phyloP scores from a whole-genome alignment of 2,888 invertebrate species.

The Drosophila tanythrix region DNA sequence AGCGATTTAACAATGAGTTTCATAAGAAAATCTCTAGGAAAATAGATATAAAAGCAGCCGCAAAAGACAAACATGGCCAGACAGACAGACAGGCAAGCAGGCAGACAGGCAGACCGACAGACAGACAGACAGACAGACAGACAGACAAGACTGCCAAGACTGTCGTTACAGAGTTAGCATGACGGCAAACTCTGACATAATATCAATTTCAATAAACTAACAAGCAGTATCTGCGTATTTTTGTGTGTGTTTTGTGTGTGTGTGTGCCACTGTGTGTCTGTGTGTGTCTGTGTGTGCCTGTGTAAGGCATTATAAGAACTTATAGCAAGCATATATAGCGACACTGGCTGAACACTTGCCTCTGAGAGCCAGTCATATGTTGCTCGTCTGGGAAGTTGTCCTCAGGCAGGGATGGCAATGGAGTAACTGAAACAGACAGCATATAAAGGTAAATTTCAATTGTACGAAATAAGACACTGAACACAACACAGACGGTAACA shows the following conservation, averaged over 20 bases:
- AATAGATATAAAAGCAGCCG: slow-evolving; percentile 59
- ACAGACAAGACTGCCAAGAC: slow-evolving; percentile 19
- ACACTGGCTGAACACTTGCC: slow-evolving; percentile 26
- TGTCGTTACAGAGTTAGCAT: slow-evolving; percentile 48
- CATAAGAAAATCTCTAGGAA: slow-evolving; percentile 60
- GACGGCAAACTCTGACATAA: slow-evolving; percentile 61
- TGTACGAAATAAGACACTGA: slow-evolving; percentile 24
- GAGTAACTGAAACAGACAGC: slow-evolving; percentile 25
- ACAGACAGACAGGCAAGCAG: background rate
- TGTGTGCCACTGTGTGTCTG: slow-evolving; percentile 23
- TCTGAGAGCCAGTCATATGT: slow-evolving; percentile 36
- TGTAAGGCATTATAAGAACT: slow-evolving; percentile 33
- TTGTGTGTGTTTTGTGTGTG: slow-evolving; percentile 7
- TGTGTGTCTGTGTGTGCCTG: slow-evolving; percentile 4
- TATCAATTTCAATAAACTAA: slow-evolving; percentile 79
- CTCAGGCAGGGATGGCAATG: background rate
- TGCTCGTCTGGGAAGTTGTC: slow-evolving; percentile 8
- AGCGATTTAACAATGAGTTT: slow-evolving; percentile 73
- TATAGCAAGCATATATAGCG: slow-evolving; percentile 27
- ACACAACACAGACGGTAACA: slow-evolving; percentile 3
- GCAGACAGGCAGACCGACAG: background rate
- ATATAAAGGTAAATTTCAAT: slow-evolving; percentile 67
- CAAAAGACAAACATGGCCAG: slow-evolving; percentile 38
- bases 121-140: slow-evolving; percentile 13
- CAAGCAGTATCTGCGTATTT: slow-evolving; percentile 45